Percentiles rank a stretch among this genome's conserved stretches.
Evolutionary conservation across 1,140 invertebrate species (phyloP).

Genomic region (Papilio machaon): DNA sequence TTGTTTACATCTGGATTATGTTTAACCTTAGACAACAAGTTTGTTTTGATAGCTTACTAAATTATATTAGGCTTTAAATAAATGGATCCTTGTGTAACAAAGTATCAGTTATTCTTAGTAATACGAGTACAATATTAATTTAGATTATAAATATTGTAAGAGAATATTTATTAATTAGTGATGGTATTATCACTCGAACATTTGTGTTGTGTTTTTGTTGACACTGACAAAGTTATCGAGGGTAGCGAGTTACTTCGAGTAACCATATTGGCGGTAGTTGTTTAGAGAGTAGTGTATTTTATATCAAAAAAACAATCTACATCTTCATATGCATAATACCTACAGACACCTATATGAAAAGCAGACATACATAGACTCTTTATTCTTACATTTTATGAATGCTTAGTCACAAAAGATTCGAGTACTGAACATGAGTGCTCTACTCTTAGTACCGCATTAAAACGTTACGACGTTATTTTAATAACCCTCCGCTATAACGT

Average conservation of each 20-base stretch:
- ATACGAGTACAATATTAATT: neutral
- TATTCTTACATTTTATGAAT: constrained; percentile 27
- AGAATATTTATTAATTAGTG: neutral
- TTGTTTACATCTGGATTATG: constrained; percentile 19
- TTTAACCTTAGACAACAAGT: constrained; percentile 16
- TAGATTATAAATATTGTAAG: neutral
- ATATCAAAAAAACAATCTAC: no score
- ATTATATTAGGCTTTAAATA: constrained; percentile 16
- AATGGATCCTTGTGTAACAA: constrained; percentile 20
- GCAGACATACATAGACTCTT: neutral
- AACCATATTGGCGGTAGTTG: no score
- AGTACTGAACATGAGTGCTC: constrained; percentile 22
- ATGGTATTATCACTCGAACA: no score
- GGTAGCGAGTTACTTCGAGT: no score
- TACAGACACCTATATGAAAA: no score
- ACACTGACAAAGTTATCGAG: neutral
- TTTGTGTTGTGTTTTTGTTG: neutral
- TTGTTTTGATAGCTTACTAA: constrained; percentile 22
- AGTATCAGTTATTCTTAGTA: neutral
- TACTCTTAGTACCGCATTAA: constrained; percentile 23
- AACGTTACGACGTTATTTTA: constrained; percentile 37
- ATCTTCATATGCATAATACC: no score
- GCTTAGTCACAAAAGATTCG: constrained; percentile 28
- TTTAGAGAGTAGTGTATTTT: no score
- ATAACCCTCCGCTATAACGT: constrained; percentile 36